Percentiles rank a stretch among this genome's conserved stretches.
Conservation (phyloP, 2,113 vertebrate species). For the Glareola pratincola region DNA sequence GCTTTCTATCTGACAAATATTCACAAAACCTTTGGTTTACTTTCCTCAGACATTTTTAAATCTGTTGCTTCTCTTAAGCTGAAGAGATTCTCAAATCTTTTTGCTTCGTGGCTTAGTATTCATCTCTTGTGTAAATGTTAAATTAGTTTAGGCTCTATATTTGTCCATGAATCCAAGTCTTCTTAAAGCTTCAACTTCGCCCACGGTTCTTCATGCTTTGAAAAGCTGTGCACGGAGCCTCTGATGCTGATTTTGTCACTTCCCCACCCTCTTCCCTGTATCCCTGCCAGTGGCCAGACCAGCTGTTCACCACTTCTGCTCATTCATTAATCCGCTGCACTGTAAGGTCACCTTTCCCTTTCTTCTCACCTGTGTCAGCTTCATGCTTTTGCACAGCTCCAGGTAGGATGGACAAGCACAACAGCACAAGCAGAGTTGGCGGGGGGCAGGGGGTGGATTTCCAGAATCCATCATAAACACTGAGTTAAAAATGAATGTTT, state of each 20-base stretch:
- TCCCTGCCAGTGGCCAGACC: neutral
- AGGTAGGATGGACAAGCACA: neutral
- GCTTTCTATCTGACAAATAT: neutral
- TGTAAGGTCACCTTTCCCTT: neutral
- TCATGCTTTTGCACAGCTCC: neutral
- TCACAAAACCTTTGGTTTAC: neutral
- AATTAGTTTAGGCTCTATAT: neutral
- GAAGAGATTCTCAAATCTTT: neutral
- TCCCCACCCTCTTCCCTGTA: neutral
- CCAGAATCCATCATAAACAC: neutral
- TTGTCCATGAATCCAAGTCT: neutral
- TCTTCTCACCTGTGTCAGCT: neutral
- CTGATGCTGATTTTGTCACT: neutral
- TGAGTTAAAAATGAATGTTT: neutral
- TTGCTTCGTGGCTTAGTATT: neutral
- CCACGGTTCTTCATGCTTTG: neutral
- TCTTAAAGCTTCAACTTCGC: neutral
- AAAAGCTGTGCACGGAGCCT: neutral
- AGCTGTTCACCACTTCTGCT: neutral
- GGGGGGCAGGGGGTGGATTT: neutral
- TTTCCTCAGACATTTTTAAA: neutral
- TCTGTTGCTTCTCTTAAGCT: neutral
- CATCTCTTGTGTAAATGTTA: neutral
- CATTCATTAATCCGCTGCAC: neutral
- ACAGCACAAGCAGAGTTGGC: neutral